These are phyloP conservation scores for Stichodactyla mertensii DNA, from an alignment of 64 coral and sea anemone species.

Conservation along the genomic window DNA sequence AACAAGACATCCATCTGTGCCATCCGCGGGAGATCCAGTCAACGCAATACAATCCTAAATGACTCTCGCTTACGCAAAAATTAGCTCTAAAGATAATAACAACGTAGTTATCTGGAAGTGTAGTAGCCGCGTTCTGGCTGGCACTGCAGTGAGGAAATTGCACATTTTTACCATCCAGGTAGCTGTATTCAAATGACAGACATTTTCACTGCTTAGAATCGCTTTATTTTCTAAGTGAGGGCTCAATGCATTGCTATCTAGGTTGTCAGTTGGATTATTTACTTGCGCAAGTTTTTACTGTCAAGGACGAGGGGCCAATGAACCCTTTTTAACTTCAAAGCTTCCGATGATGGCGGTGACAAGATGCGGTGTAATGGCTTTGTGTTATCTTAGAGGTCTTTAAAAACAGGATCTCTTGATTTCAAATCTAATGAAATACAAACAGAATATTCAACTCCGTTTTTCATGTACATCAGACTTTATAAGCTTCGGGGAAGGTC, in stretches of 20 bases:
- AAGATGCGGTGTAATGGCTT: not conserved
- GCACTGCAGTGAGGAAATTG: not conserved
- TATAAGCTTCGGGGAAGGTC: not conserved
- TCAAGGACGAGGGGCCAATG: not conserved
- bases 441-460: not conserved
- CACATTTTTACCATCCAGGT: not conserved
- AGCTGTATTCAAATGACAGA: not conserved
- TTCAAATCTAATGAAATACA: not conserved
- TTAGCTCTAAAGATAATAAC: not conserved
- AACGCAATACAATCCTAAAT: not conserved
- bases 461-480: not conserved
- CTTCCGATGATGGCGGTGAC: not conserved
- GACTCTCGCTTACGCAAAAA: not conserved
- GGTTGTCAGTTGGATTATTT: not conserved
- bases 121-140: not conserved
- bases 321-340: constrained; percentile 7
- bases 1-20: constrained; percentile 7
- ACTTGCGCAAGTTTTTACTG: not conserved
- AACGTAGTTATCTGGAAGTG: not conserved
- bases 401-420: not conserved
- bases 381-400: not conserved
- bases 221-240: not conserved
- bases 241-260: not conserved
- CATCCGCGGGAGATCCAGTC: not conserved
- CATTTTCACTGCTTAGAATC: not conserved